Evolutionary conservation across 2,797 vertebrate genomes (phyloP).

Genomic region (Onychomys torridus): DNA sequence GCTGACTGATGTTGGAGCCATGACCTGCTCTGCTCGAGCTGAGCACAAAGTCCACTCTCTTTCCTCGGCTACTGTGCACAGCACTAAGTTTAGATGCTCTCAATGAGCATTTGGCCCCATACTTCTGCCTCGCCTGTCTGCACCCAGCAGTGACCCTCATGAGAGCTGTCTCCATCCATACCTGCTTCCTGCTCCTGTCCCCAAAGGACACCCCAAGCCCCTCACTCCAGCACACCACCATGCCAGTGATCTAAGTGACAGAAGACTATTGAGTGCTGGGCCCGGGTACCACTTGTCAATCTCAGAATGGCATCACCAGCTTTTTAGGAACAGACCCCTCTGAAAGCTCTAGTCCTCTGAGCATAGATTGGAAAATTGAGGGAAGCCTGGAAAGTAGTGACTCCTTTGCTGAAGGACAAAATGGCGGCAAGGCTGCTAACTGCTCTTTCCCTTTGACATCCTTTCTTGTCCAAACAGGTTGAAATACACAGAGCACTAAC

Average conservation of each 20-base stretch:
- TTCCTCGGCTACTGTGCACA: neutral
- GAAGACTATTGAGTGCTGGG: neutral
- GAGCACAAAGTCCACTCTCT: neutral
- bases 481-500: slow-evolving; percentile 14
- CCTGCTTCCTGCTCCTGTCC: neutral
- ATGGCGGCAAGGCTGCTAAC: neutral
- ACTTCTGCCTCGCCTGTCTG: neutral
- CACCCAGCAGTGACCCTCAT: neutral
- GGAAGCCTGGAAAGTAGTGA: slow-evolving; percentile 1
- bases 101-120: neutral
- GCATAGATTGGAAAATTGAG: neutral
- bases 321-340: slow-evolving; percentile 30
- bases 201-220: rapidly evolving
- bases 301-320: neutral
- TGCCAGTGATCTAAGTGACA: rapidly evolving
- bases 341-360: neutral
- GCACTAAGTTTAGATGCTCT: neutral
- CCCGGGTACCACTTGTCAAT: neutral
- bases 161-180: neutral
- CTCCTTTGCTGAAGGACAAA: slow-evolving; percentile 37
- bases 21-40: neutral
- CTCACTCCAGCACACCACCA: neutral
- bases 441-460: neutral
- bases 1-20: neutral
- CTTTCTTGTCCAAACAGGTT: neutral